Evolutionary conservation across 2,888 invertebrate species (phyloP).

Genomic region (Rhogogaster chlorosoma): DNA sequence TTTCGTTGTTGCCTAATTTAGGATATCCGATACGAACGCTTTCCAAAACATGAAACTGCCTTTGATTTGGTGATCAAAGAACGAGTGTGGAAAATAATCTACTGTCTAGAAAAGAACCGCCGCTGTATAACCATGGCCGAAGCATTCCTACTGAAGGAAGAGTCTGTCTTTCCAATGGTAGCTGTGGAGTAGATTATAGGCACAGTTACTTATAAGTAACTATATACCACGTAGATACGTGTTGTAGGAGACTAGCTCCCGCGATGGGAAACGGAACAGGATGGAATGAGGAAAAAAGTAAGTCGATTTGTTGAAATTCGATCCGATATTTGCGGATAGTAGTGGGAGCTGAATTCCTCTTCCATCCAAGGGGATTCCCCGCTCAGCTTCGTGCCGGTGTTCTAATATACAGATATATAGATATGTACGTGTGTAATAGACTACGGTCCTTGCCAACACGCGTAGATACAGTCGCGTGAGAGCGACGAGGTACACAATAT

Average conservation of each 20-base stretch:
- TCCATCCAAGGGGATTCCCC: slow-evolving; percentile 17
- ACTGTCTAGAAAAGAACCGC: neutral
- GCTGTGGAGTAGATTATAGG: slow-evolving; percentile 21
- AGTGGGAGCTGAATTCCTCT: slow-evolving; percentile 38
- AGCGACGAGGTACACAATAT: slow-evolving; percentile 55
- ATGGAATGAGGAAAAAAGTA: slow-evolving; percentile 39
- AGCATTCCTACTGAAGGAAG: neutral
- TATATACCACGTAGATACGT: slow-evolving; percentile 32
- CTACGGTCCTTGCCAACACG: neutral
- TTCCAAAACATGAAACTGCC: neutral
- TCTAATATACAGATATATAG: neutral
- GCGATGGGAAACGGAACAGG: slow-evolving; percentile 37
- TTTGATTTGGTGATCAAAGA: neutral
- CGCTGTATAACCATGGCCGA: neutral
- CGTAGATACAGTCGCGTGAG: slow-evolving; percentile 33
- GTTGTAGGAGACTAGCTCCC: slow-evolving; percentile 24
- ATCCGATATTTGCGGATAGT: slow-evolving; percentile 42
- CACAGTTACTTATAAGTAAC: slow-evolving; percentile 13
- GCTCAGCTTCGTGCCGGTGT: slow-evolving; percentile 17
- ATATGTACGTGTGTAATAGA: neutral
- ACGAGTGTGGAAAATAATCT: neutral
- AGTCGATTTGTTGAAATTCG: slow-evolving; percentile 49
- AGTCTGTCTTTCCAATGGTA: slow-evolving; percentile 12
- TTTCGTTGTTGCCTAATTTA: neutral
- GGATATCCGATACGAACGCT: neutral